Base-by-base conservation (phyloP, 2,797 vertebrate genomes). In the Enteromius anoplus region DNA sequence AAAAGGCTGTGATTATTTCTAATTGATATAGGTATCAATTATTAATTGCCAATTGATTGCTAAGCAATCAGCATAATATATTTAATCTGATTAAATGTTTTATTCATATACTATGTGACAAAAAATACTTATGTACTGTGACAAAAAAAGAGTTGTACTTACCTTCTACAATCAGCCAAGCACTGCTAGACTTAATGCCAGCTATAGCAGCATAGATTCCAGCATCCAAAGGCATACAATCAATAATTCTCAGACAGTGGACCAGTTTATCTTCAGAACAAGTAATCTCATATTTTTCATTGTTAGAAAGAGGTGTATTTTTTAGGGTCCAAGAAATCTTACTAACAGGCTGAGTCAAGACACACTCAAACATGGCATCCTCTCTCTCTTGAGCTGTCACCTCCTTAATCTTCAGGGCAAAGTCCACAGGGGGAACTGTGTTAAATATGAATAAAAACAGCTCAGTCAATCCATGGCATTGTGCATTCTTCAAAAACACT, bases 161-260 rank as follows among this genome's bases (percentile, higher is more conserved):
- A 98, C 97, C 89, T 90, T 96, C 95, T 40, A 98, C 94, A 15
- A 97, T 69, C 21, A 99, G 95, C 95, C 96, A 98, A 87, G 95
- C 94, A 1, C 94, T 97, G 81, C 95, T 96, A 34, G 93, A 91
- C 12, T 95, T 95, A 75, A 95, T 94, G 49, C 96, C 96, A 0
- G 91, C 93, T 64, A 94, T 90, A 2, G 96, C 95, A 0, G 95
- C 92, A 75, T 97, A 98, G 89, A 97, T 95, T 19, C 97, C 97
- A 0, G 77, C 92, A 80, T 98, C 97, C 84, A 96, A 87, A 78
- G 93, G 89, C 77, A 75, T 62, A 51, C 91, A 93, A 0, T 95
- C 95, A 37, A 89, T 94, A 78, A 98, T 90, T 40, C 93, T 82
- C 88, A 99, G 90, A 85, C 89, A 91, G 89, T 99, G 97, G 88